Base-by-base conservation (phyloP, 2,888 invertebrate species). In the Agapetus fuscipes region DNA sequence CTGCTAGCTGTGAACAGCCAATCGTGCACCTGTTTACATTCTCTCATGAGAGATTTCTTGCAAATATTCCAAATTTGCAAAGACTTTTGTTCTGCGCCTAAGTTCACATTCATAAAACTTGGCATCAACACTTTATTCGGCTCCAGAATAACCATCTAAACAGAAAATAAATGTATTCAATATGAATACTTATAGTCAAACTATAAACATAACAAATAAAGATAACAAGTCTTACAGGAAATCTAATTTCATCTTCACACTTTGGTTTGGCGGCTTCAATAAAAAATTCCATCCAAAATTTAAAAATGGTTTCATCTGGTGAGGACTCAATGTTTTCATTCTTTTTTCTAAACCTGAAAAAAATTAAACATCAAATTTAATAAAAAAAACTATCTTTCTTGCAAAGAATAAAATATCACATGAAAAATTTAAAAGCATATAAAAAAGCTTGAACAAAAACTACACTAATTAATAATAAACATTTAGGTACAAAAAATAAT, bases 261-360 rank as follows among this genome's bases (percentile, higher is more conserved):
- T 82, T 82, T 41, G 75, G 72, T 57, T 86, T 87, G 17, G 87
- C 90, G 9, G 95, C 95, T 64, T 95, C 96, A 25, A 90, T 76
- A 61, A 98, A 97, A 65, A 91, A 97, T 56, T 98, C 97, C 79
- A 95, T 89, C 97, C 97, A 97, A 65, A 97, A 97, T 50, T 83
- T 78, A 60, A 97, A 96, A 1, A 91, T 76, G 64, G 89, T 83
- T 58, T 90, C 86, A 58, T 91, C 90, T 0, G 86, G 80, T 1
- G 80, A 74, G 7, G 71, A 68, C 51, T 76, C 74, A 16, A 62
- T 58, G 40, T 88, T 86, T 51, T 87, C 87, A 43, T 74, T 74
- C 52, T 81, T 83, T 58, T 83, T 87, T 36, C 91, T 76, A 63
- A 94, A 95, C 48, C 86, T 75, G 40, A 4, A 51, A 53, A 25